Base-by-base conservation (phyloP, 2,888 invertebrate species). In the Phlogophora meticulosa region DNA sequence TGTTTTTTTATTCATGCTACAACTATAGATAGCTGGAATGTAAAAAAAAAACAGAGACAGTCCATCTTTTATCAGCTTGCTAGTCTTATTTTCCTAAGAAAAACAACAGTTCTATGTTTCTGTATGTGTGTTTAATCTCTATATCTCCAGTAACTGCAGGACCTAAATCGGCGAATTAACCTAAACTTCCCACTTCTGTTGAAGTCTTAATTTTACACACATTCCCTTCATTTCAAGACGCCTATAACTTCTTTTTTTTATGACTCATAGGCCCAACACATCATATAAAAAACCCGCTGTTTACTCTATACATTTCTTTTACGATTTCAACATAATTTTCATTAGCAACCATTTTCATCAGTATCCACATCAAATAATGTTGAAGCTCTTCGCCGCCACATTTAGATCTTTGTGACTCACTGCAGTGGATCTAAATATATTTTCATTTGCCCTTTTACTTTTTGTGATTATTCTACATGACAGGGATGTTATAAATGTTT, bases 341-440 rank as follows among this genome's bases (percentile, higher is more conserved):
- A 55, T 55, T 46, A 55, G 22, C 7, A 49, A 38, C n/a, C n/a
- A n/a, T 56, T 58, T 69, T 69, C 61, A 55, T 55, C 42, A 55
- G 22, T 7, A 49, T 34, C 57, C 36, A 62, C 58, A 56, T 68
- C 52, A 55, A 61, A 62, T 65, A 55, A 48, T 72, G 66, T 52
- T 49, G 24, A 53, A 61, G 60, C 58, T 69, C 74, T 64, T 75
- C 45, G 64, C 24, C 22, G 67, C 81, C 55, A 32, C 61, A 49
- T 82, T 52, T 78, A 81, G 81, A 62, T 48, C 48, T 38, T 43
- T 36, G 67, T 82, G 82, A 82, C 63, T 83, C 82, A 82, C 52
- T 45, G 45, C 57, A 58, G 15, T 36, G 22, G 17, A 53, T 80
- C 82, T 82, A 82, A 78, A 80, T 80, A 76, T 82, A 71, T 70